Percentiles rank a stretch among this genome's conserved stretches.
Conservation (phyloP, 2,888 invertebrate genomes). For the Lasius platythorax region DNA sequence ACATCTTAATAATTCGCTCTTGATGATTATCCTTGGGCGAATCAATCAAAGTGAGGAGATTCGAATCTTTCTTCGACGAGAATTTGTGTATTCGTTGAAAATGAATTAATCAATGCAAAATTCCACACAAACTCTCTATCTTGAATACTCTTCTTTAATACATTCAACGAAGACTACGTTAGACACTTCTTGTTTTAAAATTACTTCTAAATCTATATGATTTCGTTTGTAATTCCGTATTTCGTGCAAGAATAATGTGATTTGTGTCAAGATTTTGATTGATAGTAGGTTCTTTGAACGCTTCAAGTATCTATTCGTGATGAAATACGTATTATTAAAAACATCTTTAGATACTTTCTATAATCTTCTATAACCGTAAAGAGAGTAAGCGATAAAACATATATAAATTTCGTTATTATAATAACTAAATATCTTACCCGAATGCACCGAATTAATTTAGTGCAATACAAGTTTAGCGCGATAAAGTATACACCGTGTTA, state of each 20-base stretch:
- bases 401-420: constrained; percentile 13
- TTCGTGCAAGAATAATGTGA: background rate
- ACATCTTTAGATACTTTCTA: background rate
- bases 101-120: background rate
- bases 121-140: background rate
- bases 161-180: background rate
- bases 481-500: background rate
- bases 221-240: background rate
- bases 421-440: background rate
- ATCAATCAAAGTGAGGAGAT: background rate
- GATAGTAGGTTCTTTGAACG: background rate
- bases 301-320: background rate
- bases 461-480: background rate
- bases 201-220: background rate
- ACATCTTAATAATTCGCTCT: constrained; percentile 3
- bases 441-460: constrained; percentile 14
- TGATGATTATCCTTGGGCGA: constrained; percentile 6
- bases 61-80: background rate
- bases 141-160: background rate
- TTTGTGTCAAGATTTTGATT: background rate
- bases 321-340: constrained; percentile 5
- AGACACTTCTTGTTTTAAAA: background rate
- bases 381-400: background rate
- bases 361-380: background rate
- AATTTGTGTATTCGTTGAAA: background rate